Evolutionary conservation across 2,797 vertebrate genomes (phyloP).

Genomic region (Echiichthys vipera): DNA sequence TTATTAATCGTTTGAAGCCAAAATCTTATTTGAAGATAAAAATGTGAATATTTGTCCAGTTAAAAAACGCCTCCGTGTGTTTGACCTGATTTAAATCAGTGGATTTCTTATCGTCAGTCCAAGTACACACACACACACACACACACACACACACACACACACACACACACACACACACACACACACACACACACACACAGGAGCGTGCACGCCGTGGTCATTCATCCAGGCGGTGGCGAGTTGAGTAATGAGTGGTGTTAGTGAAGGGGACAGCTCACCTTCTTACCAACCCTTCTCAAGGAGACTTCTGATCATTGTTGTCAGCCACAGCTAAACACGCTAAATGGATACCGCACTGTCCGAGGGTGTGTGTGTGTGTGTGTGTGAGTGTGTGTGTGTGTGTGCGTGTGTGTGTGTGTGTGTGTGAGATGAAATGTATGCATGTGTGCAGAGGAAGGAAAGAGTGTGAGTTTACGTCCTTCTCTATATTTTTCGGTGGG

Average conservation of each 20-base stretch:
- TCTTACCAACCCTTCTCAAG: constrained; percentile 80
- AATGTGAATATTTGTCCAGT: too few relatives aligned
- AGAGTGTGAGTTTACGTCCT: constrained; percentile 23
- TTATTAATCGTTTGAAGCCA: too few relatives aligned
- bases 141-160: constrained; percentile 5
- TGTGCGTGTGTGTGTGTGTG: constrained; percentile 29
- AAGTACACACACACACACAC: constrained; percentile 1
- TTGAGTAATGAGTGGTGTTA: constrained; percentile 84
- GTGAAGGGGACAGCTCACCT: constrained; percentile 83
- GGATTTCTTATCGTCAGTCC: too few relatives aligned
- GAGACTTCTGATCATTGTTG: constrained; percentile 85
- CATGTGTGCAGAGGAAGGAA: constrained; percentile 3
- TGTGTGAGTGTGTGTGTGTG: constrained; percentile 36
- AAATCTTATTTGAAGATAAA: too few relatives aligned
- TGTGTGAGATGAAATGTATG: constrained; percentile 43
- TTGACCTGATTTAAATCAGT: too few relatives aligned
- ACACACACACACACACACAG: constrained; percentile 36
- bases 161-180: constrained; percentile 11
- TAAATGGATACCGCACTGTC: constrained; percentile 70
- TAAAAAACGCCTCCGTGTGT: too few relatives aligned
- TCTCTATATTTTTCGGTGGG: constrained; percentile 21
- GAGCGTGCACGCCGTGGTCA: constrained; percentile 56
- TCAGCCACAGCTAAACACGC: constrained; percentile 78
- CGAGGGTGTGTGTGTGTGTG: constrained; percentile 28
- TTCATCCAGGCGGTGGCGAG: constrained; percentile 71